Evolutionary conservation across 2,113 vertebrate genomes (phyloP).

Genomic region (Phaethon lepturus): DNA sequence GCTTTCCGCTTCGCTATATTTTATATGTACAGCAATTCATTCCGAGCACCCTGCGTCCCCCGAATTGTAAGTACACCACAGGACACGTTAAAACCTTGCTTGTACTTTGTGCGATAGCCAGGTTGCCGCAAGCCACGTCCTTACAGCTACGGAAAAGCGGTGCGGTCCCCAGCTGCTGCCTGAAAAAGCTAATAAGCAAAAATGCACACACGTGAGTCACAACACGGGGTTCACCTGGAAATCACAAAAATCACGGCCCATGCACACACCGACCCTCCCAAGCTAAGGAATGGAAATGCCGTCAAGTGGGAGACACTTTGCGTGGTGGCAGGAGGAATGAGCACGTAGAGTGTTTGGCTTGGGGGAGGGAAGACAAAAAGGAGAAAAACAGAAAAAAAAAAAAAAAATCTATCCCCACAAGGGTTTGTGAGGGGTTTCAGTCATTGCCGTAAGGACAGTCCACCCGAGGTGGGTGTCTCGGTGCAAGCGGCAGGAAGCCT

Average conservation of each 20-base stretch:
- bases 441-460: not conserved
- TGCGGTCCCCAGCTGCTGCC: not conserved
- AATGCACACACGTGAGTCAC: not conserved
- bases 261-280: not conserved
- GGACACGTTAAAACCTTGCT: conserved; percentile 48
- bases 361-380: conserved; percentile 1
- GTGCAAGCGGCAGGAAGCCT: not conserved
- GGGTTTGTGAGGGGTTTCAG: not conserved
- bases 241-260: not conserved
- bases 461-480: not conserved
- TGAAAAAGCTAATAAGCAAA: not conserved
- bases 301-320: not conserved
- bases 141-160: not conserved
- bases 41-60: conserved; percentile 79
- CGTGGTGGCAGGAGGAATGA: not conserved
- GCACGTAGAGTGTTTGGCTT: not conserved
- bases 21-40: conserved; percentile 87
- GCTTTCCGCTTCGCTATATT: conserved; percentile 87
- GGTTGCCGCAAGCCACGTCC: not conserved
- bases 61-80: conserved; percentile 80
- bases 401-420: not conserved
- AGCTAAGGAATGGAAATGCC: not conserved
- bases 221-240: not conserved
- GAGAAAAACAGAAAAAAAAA: not conserved
- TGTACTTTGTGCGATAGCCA: conserved; percentile 44